Base-by-base conservation (phyloP, 2,888 invertebrate species). In the Drosophila neotestacea region DNA sequence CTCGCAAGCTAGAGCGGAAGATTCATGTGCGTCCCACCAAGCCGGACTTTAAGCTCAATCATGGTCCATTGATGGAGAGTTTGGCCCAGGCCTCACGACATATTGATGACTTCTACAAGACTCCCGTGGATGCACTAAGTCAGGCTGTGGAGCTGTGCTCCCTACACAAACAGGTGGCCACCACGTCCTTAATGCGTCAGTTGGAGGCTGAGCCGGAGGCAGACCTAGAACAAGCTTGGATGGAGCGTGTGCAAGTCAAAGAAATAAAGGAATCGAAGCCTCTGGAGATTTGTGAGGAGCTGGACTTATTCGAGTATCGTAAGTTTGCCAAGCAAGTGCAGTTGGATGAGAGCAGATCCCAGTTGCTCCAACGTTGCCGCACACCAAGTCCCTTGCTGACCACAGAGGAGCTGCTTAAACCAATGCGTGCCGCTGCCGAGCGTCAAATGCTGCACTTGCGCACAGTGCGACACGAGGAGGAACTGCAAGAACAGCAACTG, bases 51-150 rank as follows among this genome's bases (percentile, higher is more conserved):
- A 79, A 77, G 16, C 61, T 92, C 1, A 89, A 90, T 54, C 91
- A 92, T 67, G 78, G 74, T 0, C 75, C 72, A 0, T 69, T 92
- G 28, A 85, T 90, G 51, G 77, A 88, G 34, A 92, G 92, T 58
- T 68, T 92, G 4, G 79, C 88, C 5, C 84, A 80, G 36, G 85
- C 90, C 0, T 77, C 90, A 0, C 79, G 78, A 5, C 89, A 91
- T 47, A 90, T 92, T 36, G 85, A 91, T 16, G 90, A 91, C 55
- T 92, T 92, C 56, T 92, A 92, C 58, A 77, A 74, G 16, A 79
- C 91, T 4, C 91, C 92, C 0, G 73, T 91, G n/a, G 79, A 90
- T 16, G 91, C 91, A 10, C 48, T 91, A n/a, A 52, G 81, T 0
- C 66, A 88, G 46, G 74, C 81, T 6, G 34, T 77, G 4, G 71